Evolutionary conservation across 2,113 vertebrate genomes (phyloP).

Genomic region (Megaleporinus macrocephalus): DNA sequence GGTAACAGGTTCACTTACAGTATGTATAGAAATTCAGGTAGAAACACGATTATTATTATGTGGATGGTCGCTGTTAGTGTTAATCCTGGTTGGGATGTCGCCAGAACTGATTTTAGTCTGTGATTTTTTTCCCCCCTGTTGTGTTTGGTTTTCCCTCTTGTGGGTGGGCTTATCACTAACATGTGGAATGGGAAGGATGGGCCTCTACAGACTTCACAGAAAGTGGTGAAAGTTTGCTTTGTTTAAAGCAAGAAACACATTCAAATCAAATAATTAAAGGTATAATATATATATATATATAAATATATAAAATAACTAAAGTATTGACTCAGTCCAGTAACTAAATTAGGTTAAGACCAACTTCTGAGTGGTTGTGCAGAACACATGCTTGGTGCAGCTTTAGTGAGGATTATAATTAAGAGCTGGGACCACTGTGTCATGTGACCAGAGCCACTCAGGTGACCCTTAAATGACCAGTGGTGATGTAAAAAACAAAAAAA

Average conservation of each 20-base stretch:
- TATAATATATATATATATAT: too few relatives aligned
- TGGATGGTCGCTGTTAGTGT: too few relatives aligned
- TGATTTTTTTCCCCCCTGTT: background rate
- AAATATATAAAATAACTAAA: too few relatives aligned
- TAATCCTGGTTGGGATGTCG: background rate
- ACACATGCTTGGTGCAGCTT: background rate
- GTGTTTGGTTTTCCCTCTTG: background rate
- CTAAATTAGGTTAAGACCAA: background rate
- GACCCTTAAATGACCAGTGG: background rate
- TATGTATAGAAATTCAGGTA: too few relatives aligned
- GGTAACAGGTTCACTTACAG: too few relatives aligned
- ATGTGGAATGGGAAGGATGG: background rate
- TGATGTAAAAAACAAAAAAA: background rate
- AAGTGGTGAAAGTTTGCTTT: background rate
- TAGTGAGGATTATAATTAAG: conserved; percentile 7
- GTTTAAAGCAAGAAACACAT: background rate
- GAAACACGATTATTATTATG: too few relatives aligned
- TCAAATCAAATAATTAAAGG: background rate
- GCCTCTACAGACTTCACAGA: background rate
- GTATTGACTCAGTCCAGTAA: background rate
- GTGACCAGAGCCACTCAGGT: conserved; percentile 28
- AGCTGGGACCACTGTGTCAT: conserved; percentile 2
- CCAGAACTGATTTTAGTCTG: background rate
- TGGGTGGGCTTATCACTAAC: background rate
- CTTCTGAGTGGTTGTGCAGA: background rate